Evolutionary conservation across 1,140 invertebrate species (phyloP).

Genomic region (Lordiphosa stackelbergi): DNA sequence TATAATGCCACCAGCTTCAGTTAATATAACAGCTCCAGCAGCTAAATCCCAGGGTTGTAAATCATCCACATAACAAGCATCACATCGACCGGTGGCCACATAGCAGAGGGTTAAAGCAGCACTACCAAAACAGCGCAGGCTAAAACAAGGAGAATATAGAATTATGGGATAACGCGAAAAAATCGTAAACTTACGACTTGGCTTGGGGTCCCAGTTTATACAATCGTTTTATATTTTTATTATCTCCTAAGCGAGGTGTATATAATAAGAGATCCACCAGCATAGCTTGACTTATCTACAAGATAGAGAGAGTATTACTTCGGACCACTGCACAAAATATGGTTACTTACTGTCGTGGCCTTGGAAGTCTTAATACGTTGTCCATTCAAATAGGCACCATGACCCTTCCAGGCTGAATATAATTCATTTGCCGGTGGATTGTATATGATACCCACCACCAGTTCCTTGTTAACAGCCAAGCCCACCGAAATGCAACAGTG

Average conservation of each 20-base stretch:
- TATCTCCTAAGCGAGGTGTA: slow-evolving; percentile 55
- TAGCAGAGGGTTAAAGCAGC: slow-evolving; percentile 87
- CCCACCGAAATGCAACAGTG: slow-evolving; percentile 85
- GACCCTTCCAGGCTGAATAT: slow-evolving; percentile 84
- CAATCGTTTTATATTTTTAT: slow-evolving; percentile 67
- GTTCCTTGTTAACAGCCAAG: slow-evolving; percentile 82
- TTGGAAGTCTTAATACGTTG: slow-evolving; percentile 78
- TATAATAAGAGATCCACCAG: slow-evolving; percentile 69
- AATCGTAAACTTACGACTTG: slow-evolving; percentile 45
- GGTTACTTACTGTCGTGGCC: slow-evolving; percentile 54
- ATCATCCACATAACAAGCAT: slow-evolving; percentile 85
- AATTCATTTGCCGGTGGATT: slow-evolving; percentile 87
- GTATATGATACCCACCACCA: slow-evolving; percentile 85
- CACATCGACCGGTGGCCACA: slow-evolving; percentile 84
- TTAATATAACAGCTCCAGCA: slow-evolving; percentile 81
- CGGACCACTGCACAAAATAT: slow-evolving; percentile 31
- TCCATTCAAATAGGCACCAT: slow-evolving; percentile 87
- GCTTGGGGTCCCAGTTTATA: slow-evolving; percentile 67
- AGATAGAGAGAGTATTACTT: neutral
- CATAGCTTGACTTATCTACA: slow-evolving; percentile 66
- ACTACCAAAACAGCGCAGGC: slow-evolving; percentile 85
- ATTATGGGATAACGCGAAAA: neutral
- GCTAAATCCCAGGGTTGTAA: slow-evolving; percentile 85
- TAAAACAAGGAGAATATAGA: slow-evolving; percentile 4
- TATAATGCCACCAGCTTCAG: too few species aligned